Percentiles rank a stretch among this genome's conserved stretches.
Evolutionary conservation across 1,140 invertebrate species (phyloP).

Genomic region (Tetragonula clypearis): DNA sequence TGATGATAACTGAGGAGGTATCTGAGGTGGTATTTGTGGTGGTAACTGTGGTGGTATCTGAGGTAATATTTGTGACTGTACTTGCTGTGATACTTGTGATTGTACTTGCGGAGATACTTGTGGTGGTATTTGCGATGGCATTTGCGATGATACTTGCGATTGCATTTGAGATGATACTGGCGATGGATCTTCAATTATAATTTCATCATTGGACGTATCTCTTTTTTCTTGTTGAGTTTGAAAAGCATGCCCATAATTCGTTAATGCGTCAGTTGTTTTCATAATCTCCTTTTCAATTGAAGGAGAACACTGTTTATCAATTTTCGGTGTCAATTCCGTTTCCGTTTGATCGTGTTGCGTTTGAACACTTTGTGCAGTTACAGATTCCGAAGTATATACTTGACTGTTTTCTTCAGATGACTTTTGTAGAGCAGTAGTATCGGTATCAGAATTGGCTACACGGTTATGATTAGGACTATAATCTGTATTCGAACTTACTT

Average conservation of each 20-base stretch:
- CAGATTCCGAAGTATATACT: conserved; percentile 58
- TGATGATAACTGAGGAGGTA: conserved; percentile 54
- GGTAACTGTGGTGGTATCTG: conserved; percentile 14
- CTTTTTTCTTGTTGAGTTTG: conserved; percentile 62
- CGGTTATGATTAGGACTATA: conserved; percentile 74
- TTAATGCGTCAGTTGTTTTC: conserved; percentile 47
- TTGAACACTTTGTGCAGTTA: conserved; percentile 57
- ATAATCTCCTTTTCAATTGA: conserved; percentile 53
- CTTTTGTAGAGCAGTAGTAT: conserved; percentile 63
- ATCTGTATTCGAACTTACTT: conserved; percentile 75
- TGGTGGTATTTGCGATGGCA: conserved; percentile 37
- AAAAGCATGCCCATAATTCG: conserved; percentile 60
- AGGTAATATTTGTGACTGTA: background rate
- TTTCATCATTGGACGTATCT: conserved; percentile 63
- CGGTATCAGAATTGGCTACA: conserved; percentile 67
- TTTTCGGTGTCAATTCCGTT: conserved; percentile 56
- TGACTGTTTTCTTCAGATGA: conserved; percentile 66
- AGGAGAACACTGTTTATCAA: conserved; percentile 56
- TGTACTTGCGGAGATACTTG: conserved; percentile 16
- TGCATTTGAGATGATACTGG: conserved; percentile 34
- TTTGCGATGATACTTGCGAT: conserved; percentile 1
- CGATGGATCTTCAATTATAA: conserved; percentile 68
- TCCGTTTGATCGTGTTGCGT: conserved; percentile 61
- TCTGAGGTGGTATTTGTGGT: conserved; percentile 49
- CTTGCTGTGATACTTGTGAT: background rate